Base-by-base conservation (phyloP, 2,888 invertebrate species). In the Tanaodytes sp. region DNA sequence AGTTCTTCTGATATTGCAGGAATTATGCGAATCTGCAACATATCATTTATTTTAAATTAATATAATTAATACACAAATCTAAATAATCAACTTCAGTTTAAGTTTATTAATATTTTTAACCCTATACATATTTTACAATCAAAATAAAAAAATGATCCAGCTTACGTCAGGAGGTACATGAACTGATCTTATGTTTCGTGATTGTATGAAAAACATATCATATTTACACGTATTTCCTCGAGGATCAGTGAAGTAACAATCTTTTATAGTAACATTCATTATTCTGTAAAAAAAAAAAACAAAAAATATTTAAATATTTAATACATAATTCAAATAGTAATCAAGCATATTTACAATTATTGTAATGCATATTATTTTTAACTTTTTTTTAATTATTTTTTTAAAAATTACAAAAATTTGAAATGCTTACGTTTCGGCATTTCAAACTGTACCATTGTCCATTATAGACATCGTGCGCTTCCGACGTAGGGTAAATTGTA, bases 241-340 rank as follows among this genome's bases (percentile, higher is more conserved):
- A 1, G 89, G 86, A 83, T 91, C 90, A 77, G 88, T 89, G 79
- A 88, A 91, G 15, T 90, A 82, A 59, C 88, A 90, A 81, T 91
- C 87, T 72, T 83, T 84, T 85, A 92, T 87, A 66, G 89, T 87
- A 54, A 92, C 83, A 76, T 92, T 92, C 91, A 92, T 92, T n/a
- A n/a, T n/a, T n/a, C n/a, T n/a, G n/a, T n/a, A n/a, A n/a, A n/a
- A n/a, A n/a, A n/a, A n/a, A n/a, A n/a, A n/a, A n/a, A n/a, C n/a
- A n/a, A n/a, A n/a, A n/a, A n/a, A n/a, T n/a, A n/a, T n/a, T n/a
- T n/a, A n/a, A n/a, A n/a, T n/a, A n/a, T n/a, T n/a, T n/a, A n/a
- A n/a, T n/a, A n/a, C n/a, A n/a, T n/a, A n/a, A n/a, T n/a, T n/a
- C n/a, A n/a, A n/a, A n/a, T n/a, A n/a, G n/a, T n/a, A n/a, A n/a